Evolutionary conservation across 2,797 vertebrate genomes (phyloP), one percentile per base, ranked within the genome.

Genomic region (Tapirus indicus): DNA sequence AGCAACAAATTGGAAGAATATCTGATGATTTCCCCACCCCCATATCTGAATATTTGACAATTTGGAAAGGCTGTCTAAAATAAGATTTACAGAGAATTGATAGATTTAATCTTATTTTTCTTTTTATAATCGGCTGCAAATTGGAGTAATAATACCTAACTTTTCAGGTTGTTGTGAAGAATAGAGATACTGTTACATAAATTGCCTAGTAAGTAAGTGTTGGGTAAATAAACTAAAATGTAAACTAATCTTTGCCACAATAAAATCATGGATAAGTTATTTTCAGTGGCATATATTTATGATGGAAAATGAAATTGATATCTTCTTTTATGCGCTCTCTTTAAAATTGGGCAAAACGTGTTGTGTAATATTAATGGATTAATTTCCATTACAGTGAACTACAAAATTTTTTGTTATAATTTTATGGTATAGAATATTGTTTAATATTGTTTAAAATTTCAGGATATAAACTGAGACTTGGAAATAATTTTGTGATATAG

Each of bases 391-490:
- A 16, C 3, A 47, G 29, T 94, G 58, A 94, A 91, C 17, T 56
- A 9, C 21, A 66, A 85, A 68, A 3, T 14, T 92, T 91, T 93
- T 95, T 44, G 52, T 77, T 66, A 86, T 49, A 94, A 54, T 89
- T 91, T 94, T 95, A 20, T 95, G 35, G 12, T n/a, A 80, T 72
- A 68, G 32, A 78, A 29, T 94, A 72, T 44, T 75, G 23, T 77
- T 79, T 93, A 66, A 90, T 91, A 68, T 85, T 85, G 21, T 56
- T 72, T 71, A 62, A 91, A 78, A 85, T 85, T 71, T 56, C 58
- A 91, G 12, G 21, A 62, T 95, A 75, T 94, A 97, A 91, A 88
- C 62, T 72, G 38, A 88, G n/a, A 29, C 60, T 93, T 96, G 18
- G 41, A 80, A 69, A 68, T 87, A 75, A 38, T 91, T 94, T 95